phyloP scores from a whole-genome alignment of 1,140 invertebrate species.

The Drosophila repletoides region DNA sequence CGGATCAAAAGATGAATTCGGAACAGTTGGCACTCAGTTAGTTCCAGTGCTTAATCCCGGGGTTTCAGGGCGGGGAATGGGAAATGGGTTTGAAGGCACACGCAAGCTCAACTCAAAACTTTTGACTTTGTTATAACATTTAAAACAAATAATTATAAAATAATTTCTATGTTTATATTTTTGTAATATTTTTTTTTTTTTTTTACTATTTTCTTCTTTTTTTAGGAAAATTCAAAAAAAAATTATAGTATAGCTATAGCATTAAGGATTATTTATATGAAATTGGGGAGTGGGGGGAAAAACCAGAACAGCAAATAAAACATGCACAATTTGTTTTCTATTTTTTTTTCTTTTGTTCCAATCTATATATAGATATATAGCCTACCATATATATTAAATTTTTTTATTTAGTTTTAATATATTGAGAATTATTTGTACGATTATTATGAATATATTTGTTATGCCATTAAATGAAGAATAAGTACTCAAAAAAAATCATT shows the following conservation, averaged over 20 bases:
- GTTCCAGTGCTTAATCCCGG: neutral
- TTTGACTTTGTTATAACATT: neutral
- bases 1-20: constrained; percentile 40
- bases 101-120: constrained; percentile 10
- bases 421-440: constrained; percentile 19
- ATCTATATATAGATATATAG: neutral
- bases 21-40: constrained; percentile 71
- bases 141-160: neutral
- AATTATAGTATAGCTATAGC: constrained; percentile 24
- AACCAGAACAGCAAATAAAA: neutral
- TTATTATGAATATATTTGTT: constrained; percentile 20
- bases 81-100: no score
- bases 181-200: neutral
- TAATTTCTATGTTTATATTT: neutral
- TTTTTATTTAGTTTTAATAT: constrained; percentile 18
- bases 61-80: neutral
- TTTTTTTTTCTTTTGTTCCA: constrained; percentile 1
- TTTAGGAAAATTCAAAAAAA: neutral
- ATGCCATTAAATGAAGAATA: constrained; percentile 25
- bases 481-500: neutral
- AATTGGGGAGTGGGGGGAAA: neutral
- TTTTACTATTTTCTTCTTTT: neutral
- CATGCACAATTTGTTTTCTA: neutral
- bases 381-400: neutral
- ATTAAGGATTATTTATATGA: constrained; percentile 21